A percentile compares a stretch with the other conserved stretches of the same genome.
phyloP scores from a whole-genome alignment of 2,888 invertebrate species.

The Epinotia nisella region DNA sequence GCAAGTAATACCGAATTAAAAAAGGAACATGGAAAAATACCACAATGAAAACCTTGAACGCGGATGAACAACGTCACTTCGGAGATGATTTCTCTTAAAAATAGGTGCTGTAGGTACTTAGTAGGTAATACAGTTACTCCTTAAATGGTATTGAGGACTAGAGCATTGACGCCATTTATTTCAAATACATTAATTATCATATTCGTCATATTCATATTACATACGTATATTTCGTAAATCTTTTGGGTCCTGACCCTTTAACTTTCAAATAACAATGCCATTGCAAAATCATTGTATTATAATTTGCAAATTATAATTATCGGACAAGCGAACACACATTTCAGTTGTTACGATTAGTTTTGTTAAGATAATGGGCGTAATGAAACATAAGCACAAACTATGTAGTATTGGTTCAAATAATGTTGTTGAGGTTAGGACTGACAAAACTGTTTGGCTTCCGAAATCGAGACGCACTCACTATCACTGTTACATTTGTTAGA shows the following conservation, averaged over 20 bases:
- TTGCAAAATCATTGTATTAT: no score
- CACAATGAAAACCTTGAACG: background rate
- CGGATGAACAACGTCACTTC: background rate
- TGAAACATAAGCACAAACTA: background rate
- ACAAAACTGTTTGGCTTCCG: background rate
- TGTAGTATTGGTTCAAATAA: background rate
- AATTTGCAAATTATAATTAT: no score
- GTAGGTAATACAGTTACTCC: no score
- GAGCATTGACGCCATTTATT: no score
- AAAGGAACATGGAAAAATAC: background rate
- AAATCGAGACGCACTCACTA: background rate
- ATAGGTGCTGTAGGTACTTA: no score
- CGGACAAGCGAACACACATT: background rate
- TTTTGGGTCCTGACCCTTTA: slow-evolving; percentile 8
- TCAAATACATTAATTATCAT: no score
- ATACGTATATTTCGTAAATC: no score
- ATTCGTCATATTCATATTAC: no score
- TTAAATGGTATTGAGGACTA: no score
- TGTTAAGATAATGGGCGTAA: background rate
- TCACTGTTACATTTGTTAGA: slow-evolving; percentile 9
- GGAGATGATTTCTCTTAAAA: background rate
- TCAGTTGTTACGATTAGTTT: no score
- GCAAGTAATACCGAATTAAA: background rate
- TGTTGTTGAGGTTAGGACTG: background rate
- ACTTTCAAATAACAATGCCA: no score